A percentile compares a stretch with the other conserved stretches of the same genome.
phyloP scores from a whole-genome alignment of 1,140 invertebrate genomes.

The Radopholus similis region DNA sequence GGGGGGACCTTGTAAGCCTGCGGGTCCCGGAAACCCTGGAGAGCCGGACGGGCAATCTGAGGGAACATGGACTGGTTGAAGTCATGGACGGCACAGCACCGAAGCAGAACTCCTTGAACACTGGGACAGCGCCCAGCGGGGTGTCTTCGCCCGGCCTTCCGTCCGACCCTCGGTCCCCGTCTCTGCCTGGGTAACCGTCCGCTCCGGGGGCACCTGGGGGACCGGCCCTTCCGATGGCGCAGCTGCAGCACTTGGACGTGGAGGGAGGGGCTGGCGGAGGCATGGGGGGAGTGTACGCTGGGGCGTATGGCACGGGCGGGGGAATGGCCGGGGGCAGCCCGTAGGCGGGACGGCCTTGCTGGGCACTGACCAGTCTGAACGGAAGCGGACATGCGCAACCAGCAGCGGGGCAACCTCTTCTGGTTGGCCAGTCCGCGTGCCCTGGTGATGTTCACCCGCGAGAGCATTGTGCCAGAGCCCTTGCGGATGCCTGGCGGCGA shows the following conservation, averaged over 20 bases:
- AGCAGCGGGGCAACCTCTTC: not conserved
- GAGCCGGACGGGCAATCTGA: not conserved
- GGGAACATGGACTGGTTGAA: not conserved
- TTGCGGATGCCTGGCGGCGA: not conserved
- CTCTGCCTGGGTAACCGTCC: conserved; percentile 14
- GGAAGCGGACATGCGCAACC: not conserved
- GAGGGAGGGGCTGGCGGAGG: not conserved
- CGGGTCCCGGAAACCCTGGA: not conserved
- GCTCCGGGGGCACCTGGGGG: conserved; percentile 6
- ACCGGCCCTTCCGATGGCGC: conserved; percentile 10
- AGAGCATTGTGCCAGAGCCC: not conserved
- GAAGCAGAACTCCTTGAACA: conserved; percentile 11
- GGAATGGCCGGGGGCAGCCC: not conserved
- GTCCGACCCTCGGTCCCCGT: not conserved
- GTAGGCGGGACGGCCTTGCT: not conserved
- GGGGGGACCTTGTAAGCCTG: not conserved
- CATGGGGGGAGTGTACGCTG: not conserved
- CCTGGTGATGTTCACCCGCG: not conserved
- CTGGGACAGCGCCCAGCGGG: not conserved
- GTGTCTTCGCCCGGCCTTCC: conserved; percentile 13
- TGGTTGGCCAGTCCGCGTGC: not conserved
- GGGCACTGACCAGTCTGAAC: not conserved
- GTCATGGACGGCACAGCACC: not conserved
- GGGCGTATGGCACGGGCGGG: not conserved
- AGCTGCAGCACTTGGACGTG: conserved; percentile 2